Evolutionary conservation across 2,113 vertebrate species (phyloP).

Genomic region (Thinocorus orbignyianus): DNA sequence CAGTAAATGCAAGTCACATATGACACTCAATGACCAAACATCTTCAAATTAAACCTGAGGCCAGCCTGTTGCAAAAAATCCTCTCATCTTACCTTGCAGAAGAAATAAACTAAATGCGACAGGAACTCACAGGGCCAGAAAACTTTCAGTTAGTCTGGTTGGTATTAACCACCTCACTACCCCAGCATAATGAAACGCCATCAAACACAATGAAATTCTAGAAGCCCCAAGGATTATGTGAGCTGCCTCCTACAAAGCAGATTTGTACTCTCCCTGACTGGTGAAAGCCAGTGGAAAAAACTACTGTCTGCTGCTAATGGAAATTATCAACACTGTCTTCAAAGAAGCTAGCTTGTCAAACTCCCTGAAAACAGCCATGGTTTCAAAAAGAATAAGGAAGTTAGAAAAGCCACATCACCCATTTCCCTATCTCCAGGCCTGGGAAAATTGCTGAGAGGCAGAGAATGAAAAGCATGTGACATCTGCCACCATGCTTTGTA

Average conservation of each 20-base stretch:
- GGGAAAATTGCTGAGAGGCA: background rate
- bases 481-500: background rate
- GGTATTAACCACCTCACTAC: conserved; percentile 40
- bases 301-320: conserved; percentile 6
- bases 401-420: background rate
- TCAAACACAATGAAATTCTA: conserved; percentile 21
- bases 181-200: conserved; percentile 6
- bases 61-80: background rate
- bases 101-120: conserved; percentile 3
- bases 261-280: background rate
- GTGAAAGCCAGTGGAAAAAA: conserved; percentile 20
- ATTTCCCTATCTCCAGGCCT: background rate
- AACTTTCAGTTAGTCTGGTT: conserved; percentile 6
- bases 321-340: conserved; percentile 30
- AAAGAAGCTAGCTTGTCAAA: background rate
- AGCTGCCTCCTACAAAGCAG: conserved; percentile 12
- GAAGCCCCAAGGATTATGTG: conserved; percentile 17
- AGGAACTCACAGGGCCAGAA: conserved; percentile 12
- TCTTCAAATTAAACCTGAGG: background rate
- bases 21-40: background rate
- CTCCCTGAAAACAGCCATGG: background rate
- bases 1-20: background rate
- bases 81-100: background rate
- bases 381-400: background rate
- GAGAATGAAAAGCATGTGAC: background rate